Base-by-base conservation (phyloP, 2,888 invertebrate genomes). In the Eupeodes luniger region DNA sequence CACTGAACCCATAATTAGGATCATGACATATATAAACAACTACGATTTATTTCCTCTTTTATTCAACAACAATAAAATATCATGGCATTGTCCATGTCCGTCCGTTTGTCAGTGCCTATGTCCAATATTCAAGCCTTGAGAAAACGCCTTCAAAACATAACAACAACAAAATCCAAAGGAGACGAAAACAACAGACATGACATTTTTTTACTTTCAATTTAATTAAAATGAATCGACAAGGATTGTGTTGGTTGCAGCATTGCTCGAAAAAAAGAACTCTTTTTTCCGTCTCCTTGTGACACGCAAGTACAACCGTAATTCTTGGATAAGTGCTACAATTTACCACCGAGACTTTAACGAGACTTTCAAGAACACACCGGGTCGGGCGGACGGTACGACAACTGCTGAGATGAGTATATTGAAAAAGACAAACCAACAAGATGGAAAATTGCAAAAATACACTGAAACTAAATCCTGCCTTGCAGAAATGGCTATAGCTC, bases 211-310 rank as follows among this genome's bases (percentile, higher is more conserved):
- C 76, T 81, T 81, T 85, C 77, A 66, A 70, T 81, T 85, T 81
- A 85, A 85, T 85, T 85, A 85, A 85, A 85, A 61, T 72, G 59
- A 85, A 78, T 78, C 61, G 78, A 74, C 72, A 83, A 83, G 80
- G 80, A 87, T 77, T 80, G 40, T 12, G 19, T 55, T 70, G 16
- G 53, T 34, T 59, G 57, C 27, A 49, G 40, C 40, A 40, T 40
- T 40, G 40, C 47, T 51, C 2, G 57, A 66, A 61, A 44, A 47
- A 44, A 61, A 14, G 27, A 49, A 44, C 14, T 10, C n/a, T 1
- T 44, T 69, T 61, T 72, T 76, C 76, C 19, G 19, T 19, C 19
- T 19, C 2, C 55, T 78, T 77, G 80, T 69, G 87, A 81, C 87
- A 80, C 80, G 80, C 66, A 87, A 81, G 61, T 55, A 67, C 85